Base-by-base conservation (phyloP, 2,113 vertebrate species). In the Notiomystis cincta region DNA sequence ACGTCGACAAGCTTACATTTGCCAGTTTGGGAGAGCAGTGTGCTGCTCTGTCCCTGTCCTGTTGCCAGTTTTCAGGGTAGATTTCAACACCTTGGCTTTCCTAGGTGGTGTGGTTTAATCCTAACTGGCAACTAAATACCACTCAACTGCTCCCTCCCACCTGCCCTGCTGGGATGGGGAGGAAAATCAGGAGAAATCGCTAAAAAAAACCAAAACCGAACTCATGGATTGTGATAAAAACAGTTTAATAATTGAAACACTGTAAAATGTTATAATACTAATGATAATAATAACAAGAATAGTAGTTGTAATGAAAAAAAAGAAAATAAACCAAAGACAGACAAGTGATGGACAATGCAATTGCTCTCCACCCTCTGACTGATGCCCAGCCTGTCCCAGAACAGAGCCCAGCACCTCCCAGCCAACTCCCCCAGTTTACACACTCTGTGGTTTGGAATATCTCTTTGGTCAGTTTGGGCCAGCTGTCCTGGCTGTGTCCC, bases 391-490 rank as follows among this genome's bases (percentile, higher is more conserved):
- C 44, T 65, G 23, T n/a, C 15, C 15, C n/a, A n/a, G n/a, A n/a
- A n/a, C n/a, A n/a, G n/a, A n/a, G n/a, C n/a, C n/a, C 44, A 37
- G 2, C 33, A 44, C 5, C 44, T 65, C 44, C 37, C 1, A 1
- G 25, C 27, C 50, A 42, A 0, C 7, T 27, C 12, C 27, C 50
- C 44, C 37, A 50, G 27, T 23, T 65, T 44, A 11, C 28, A 33
- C 67, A 37, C 51, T 35, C 35, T 64, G 48, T 64, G 21, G 7
- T 27, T 64, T 72, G 50, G 42, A 80, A 50, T 64, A 50, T 50
- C 58, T 0, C 6, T 22, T 7, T 72, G 66, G 35, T 1, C 50
- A 48, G 21, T 9, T 71, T 5, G 4, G 31, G 35, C 50, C 58
- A 88, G 30, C 44, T 65, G 17, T 50, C 37, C 58, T 37, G 42